Evolutionary conservation across 2,797 vertebrate species (phyloP).

Genomic region (Tiaroga cobitis): DNA sequence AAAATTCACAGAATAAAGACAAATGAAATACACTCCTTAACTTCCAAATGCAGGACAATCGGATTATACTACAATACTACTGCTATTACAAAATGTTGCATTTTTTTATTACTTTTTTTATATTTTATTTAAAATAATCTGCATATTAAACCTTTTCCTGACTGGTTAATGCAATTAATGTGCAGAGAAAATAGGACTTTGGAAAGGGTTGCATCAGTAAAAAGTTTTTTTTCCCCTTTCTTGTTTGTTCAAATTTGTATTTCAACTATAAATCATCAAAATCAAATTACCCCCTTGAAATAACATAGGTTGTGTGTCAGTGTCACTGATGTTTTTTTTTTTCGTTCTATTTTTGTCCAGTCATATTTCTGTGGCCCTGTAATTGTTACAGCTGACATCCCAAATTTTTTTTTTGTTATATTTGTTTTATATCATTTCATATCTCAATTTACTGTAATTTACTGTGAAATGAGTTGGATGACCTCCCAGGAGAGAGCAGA

Average conservation of each 20-base stretch:
- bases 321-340: background rate
- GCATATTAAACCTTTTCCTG: background rate
- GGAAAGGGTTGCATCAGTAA: background rate
- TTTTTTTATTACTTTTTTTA: background rate
- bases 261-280: background rate
- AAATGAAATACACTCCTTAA: background rate
- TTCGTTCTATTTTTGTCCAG: background rate
- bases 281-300: background rate
- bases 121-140: background rate
- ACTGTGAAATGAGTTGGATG: slow-evolving; percentile 52
- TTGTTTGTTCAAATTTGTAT: background rate
- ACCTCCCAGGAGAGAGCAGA: slow-evolving; percentile 36
- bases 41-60: background rate
- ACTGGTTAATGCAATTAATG: background rate
- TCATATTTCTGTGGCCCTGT: background rate
- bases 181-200: background rate
- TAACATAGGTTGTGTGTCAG: background rate
- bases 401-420: too few species aligned
- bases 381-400: background rate
- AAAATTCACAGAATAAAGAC: background rate
- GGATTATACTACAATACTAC: background rate
- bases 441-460: slow-evolving; percentile 38
- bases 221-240: rapidly evolving
- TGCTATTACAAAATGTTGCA: background rate
- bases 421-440: background rate